Evolutionary conservation across 2,113 vertebrate genomes (phyloP), one percentile per base, ranked within the genome.

Genomic region (Chascanopsetta lugubris): DNA sequence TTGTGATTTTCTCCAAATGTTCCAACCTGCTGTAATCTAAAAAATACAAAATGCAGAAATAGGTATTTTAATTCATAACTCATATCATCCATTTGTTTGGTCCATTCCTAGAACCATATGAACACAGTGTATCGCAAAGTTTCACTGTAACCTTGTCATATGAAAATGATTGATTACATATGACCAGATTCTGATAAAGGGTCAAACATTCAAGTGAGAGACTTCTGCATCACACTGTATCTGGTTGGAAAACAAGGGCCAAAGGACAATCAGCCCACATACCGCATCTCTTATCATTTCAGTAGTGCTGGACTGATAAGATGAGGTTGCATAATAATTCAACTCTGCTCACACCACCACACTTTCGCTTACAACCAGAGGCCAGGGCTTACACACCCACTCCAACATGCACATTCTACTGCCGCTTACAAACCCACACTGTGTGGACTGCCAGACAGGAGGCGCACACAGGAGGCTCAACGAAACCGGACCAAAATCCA

Each of bases 341-440:
- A 13, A 27, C 58, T 36, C 27, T 25, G 45, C 61, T 62, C 47
- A 21, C 25, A 61, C 49, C 25, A 61, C 49, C 78, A 73, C 77
- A 59, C 77, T 80, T 83, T 83, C 82, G 26, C 55, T 72, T 47
- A 54, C 62, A 57, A 56, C 36, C 61, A 38, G 61, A 40, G 38
- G 13, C 54, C 59, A 48, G 55, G 42, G 46, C 63, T 18, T 25
- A 74, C 65, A 70, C 81, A 30, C 83, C 66, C 85, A 87, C 63
- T 56, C 45, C 62, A 50, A 42, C 72, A 63, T 56, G 47, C 73
- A 70, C 25, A 47, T 65, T 45, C 75, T 43, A 45, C 46, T 49
- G 68, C 38, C 21, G 61, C 49, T 61, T 43, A n/a, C 4, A 59
- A 77, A 49, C 74, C 68, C 54, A 68, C 62, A 10, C 62, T 18